Evolutionary conservation across 2,888 invertebrate genomes (phyloP).

Genomic region (Cerastis leucographa): DNA sequence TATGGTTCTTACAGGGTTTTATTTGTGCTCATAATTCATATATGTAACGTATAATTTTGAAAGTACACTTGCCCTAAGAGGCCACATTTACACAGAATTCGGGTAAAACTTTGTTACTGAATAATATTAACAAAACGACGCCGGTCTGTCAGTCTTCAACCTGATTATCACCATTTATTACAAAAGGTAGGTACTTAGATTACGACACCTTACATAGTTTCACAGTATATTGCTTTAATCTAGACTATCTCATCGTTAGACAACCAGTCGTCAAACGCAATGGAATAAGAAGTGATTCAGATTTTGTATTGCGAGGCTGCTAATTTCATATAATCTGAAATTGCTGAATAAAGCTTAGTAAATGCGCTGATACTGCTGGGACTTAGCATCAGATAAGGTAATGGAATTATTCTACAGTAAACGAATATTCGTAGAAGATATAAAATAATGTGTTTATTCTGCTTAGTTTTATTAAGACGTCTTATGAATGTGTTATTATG

Average conservation of each 20-base stretch:
- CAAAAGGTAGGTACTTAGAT: slow-evolving; percentile 34
- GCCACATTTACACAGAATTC: slow-evolving; percentile 6
- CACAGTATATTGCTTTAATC: slow-evolving; percentile 46
- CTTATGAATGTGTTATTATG: not conserved
- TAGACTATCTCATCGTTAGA: slow-evolving; percentile 35
- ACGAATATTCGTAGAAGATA: slow-evolving; percentile 16
- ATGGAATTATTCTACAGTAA: slow-evolving; percentile 42
- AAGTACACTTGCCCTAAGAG: slow-evolving; percentile 7
- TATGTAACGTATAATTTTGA: not conserved
- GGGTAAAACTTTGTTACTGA: slow-evolving; percentile 29
- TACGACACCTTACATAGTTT: slow-evolving; percentile 27
- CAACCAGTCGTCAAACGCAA: slow-evolving; percentile 47
- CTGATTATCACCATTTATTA: slow-evolving; percentile 24
- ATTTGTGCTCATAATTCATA: slow-evolving; percentile 16
- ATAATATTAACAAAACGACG: slow-evolving; percentile 30
- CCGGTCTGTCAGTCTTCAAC: slow-evolving; percentile 6
- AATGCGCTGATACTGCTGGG: slow-evolving; percentile 34
- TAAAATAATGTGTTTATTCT: slow-evolving; percentile 17
- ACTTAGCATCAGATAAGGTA: slow-evolving; percentile 36
- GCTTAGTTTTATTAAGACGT: slow-evolving; percentile 24
- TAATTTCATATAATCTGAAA: slow-evolving; percentile 43
- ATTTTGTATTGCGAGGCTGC: slow-evolving; percentile 28
- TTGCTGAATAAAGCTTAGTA: slow-evolving; percentile 21
- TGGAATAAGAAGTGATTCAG: slow-evolving; percentile 43
- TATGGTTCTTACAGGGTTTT: not conserved